Percentiles rank a stretch among this genome's conserved stretches.
Conservation (phyloP, 2,797 vertebrate species). For the Helicolenus hilgendorfi region DNA sequence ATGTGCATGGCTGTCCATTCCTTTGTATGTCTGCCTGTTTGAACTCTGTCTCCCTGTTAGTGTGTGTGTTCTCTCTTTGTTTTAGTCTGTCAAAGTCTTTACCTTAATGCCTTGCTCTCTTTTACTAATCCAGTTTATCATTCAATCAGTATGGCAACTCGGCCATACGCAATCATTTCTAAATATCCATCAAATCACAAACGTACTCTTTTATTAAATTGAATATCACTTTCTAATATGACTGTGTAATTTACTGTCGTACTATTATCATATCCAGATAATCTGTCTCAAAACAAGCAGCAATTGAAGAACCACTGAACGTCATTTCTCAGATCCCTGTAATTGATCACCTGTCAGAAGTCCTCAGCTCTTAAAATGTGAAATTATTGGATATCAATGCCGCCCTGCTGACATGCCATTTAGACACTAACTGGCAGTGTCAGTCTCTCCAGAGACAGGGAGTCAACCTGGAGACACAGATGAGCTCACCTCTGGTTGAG, state of each 20-base stretch:
- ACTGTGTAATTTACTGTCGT: neutral
- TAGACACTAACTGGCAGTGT: constrained; percentile 10
- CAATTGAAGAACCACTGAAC: neutral
- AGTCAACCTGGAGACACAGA: neutral
- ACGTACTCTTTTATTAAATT: neutral
- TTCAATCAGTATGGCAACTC: neutral
- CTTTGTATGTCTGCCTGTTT: constrained; percentile 40
- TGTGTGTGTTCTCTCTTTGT: constrained; percentile 18
- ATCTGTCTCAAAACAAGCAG: constrained; percentile 7
- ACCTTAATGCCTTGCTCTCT: constrained; percentile 3
- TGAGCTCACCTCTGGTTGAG: neutral
- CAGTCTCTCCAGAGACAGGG: constrained; percentile 2
- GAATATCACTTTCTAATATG: neutral
- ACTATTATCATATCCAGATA: neutral
- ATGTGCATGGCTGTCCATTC: constrained; percentile 32
- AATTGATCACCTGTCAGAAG: constrained; percentile 22
- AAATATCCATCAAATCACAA: neutral
- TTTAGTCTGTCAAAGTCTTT: neutral
- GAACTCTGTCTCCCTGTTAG: constrained; percentile 22
- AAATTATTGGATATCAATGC: constrained; percentile 50
- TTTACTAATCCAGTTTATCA: neutral
- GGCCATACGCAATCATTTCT: neutral
- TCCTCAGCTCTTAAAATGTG: constrained; percentile 31
- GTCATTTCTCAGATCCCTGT: constrained; percentile 21
- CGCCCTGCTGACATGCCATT: constrained; percentile 11